phyloP scores from a whole-genome alignment of 2,113 vertebrate genomes.

The Ciconia boyciana region DNA sequence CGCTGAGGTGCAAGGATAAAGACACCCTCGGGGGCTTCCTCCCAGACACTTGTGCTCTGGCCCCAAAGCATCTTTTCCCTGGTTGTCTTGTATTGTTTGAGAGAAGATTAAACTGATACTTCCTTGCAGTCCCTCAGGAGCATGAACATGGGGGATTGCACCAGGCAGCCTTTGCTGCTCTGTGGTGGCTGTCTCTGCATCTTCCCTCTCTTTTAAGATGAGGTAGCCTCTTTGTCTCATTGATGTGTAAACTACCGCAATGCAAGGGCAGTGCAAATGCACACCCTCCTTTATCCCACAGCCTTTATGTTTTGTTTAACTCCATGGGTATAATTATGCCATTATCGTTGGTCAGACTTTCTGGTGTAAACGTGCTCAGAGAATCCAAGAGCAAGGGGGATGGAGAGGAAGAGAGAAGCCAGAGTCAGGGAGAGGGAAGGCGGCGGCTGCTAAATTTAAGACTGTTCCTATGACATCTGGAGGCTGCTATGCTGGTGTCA shows the following conservation, averaged over 20 bases:
- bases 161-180: not conserved
- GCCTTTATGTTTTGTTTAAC: not conserved
- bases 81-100: not conserved
- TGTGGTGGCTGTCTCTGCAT: not conserved
- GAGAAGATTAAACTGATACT: not conserved
- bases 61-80: not conserved
- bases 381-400: not conserved
- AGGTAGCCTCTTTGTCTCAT: not conserved
- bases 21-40: not conserved
- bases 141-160: rapidly evolving
- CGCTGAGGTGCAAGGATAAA: not conserved
- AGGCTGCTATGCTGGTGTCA: conserved; percentile 14
- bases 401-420: not conserved
- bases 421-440: not conserved
- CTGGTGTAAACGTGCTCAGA: not conserved
- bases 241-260: not conserved
- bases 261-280: not conserved
- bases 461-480: conserved; percentile 24
- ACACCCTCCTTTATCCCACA: not conserved
- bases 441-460: conserved; percentile 18
- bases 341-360: not conserved
- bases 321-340: conserved; percentile 2
- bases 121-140: not conserved
- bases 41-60: not conserved
- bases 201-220: not conserved